Evolutionary conservation across 2,797 vertebrate genomes (phyloP).

Genomic region (Crenichthys baileyi): DNA sequence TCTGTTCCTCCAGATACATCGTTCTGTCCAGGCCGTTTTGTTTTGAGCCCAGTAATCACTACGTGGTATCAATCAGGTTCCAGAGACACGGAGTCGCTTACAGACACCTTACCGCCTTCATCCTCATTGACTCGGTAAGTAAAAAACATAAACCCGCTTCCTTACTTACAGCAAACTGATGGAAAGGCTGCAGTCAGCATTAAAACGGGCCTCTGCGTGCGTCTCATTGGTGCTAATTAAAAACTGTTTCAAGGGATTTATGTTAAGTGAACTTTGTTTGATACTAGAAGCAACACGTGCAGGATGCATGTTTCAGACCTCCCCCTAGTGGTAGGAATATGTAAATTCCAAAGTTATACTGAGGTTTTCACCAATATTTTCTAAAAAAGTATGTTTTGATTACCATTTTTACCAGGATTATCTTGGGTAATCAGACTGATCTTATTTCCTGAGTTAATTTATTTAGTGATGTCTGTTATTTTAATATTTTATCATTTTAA

Average conservation of each 20-base stretch:
- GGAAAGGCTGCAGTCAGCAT: not conserved
- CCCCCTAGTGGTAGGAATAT: slow-evolving; percentile 40
- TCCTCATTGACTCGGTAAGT: slow-evolving; percentile 89
- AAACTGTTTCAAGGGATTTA: not conserved
- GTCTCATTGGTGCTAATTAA: not conserved
- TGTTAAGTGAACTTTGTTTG: not conserved
- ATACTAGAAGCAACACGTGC: not conserved
- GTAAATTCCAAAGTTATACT: no score
- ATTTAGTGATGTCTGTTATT: not conserved
- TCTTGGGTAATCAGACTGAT: no score
- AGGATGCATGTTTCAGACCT: not conserved
- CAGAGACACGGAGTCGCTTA: slow-evolving; percentile 81
- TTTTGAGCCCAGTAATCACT: slow-evolving; percentile 87
- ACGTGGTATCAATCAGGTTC: slow-evolving; percentile 82
- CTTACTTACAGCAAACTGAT: not conserved
- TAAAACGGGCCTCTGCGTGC: not conserved
- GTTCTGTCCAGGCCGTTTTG: slow-evolving; percentile 89
- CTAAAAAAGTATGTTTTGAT: not conserved
- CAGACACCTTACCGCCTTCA: slow-evolving; percentile 81
- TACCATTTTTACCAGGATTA: not conserved
- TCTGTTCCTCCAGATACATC: slow-evolving; percentile 75
- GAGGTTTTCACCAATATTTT: not conserved
- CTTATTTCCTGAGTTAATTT: not conserved
- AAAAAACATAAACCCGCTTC: no score
- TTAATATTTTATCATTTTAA: not conserved